Evolutionary conservation across 1,140 invertebrate genomes (phyloP), one percentile per base, ranked within the genome.

Genomic region (Danaus melanippus): DNA sequence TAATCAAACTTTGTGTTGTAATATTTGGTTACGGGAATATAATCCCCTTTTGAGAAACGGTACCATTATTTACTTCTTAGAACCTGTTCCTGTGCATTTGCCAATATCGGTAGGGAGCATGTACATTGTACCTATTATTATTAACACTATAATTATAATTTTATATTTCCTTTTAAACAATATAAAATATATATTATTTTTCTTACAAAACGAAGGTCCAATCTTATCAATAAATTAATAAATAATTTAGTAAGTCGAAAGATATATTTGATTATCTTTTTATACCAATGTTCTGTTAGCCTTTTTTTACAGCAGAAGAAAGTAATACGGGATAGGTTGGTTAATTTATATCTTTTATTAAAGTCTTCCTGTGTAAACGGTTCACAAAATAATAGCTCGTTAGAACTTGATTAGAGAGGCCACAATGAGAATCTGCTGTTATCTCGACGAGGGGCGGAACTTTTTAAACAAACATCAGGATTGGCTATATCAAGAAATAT

Each of bases 401-500:
- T 47, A 48, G 53, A 17, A 54, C 11, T 54, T 48, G 53, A 54
- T 54, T 54, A 54, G 39, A 47, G 12, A 50, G 32, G 21, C 48
- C 32, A 41, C 48, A 50, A 32, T 32, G 48, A 50, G 40, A 41
- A 47, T 47, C 45, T 11, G 32, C 40, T 54, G 12, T 46, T 15
- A 32, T 32, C 21, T 32, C 21, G 7, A 32, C 21, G 21, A 41
- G 45, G 51, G 41, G 48, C 10, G 44, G 12, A 42, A 40, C 45
- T 53, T 53, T 42, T 47, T 54, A 54, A 54, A 15, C 32, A 21
- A 54, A 42, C 39, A 41, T 12, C 42, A 15, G 41, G 42, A 54
- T 54, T 47, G 42, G 53, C 11, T 54, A 41, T 54, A 46, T 46
- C 32, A 45, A 45, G 53, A 39, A 45, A 54, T 47, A 47, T 17